Evolutionary conservation across 2,113 vertebrate species (phyloP).

Genomic region (Triplophysa tibetana): DNA sequence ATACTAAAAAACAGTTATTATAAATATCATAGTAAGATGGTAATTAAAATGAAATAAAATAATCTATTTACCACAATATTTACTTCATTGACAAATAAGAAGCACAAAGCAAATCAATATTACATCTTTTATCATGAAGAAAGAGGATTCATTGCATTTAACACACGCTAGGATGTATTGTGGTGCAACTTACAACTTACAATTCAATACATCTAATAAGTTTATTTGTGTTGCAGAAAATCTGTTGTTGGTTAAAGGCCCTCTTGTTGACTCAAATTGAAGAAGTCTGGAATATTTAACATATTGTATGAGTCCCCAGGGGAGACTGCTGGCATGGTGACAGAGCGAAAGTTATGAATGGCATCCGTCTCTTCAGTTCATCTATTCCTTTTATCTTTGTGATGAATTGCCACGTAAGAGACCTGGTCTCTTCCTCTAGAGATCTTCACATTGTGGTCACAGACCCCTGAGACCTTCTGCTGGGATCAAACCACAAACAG

Average conservation of each 20-base stretch:
- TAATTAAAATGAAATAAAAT: too few relatives aligned
- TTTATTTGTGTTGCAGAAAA: neutral
- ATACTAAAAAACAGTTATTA: too few relatives aligned
- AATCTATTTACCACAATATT: too few relatives aligned
- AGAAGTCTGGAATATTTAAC: slow-evolving; percentile 2
- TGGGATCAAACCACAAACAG: neutral
- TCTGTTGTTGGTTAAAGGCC: neutral
- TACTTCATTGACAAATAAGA: too few relatives aligned
- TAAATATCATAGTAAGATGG: too few relatives aligned
- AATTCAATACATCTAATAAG: neutral
- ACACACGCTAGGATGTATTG: too few relatives aligned
- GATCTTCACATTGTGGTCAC: neutral
- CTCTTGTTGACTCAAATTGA: neutral
- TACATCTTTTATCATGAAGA: too few relatives aligned
- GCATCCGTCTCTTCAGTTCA: neutral
- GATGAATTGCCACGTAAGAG: neutral
- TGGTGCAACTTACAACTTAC: neutral
- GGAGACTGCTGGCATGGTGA: neutral
- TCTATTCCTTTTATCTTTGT: neutral
- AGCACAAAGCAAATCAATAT: too few relatives aligned
- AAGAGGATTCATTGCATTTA: too few relatives aligned
- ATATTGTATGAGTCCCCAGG: neutral
- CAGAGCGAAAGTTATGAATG: slow-evolving; percentile 31
- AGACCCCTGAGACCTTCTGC: neutral
- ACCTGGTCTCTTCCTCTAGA: slow-evolving; percentile 19